These are phyloP conservation scores for Prionace glauca DNA, from an alignment of 2,797 vertebrate species.

Conservation along the genomic window DNA sequence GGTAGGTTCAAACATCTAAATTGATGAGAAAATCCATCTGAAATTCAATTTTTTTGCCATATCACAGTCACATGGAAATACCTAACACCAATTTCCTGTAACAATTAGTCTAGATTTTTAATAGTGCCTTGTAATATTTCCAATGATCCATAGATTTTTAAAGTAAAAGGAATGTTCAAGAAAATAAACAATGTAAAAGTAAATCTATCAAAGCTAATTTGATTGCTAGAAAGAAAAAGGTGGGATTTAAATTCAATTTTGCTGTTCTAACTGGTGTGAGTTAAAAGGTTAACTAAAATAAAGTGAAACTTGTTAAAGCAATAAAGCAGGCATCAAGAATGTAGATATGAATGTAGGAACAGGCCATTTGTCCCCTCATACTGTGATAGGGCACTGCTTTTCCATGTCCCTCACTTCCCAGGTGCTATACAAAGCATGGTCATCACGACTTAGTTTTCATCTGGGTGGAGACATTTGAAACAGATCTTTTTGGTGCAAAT, in stretches of 20 bases:
- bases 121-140: not conserved
- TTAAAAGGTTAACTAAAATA: not conserved
- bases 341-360: not conserved
- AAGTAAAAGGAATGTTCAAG: not conserved
- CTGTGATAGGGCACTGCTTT: no score
- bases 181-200: not conserved
- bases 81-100: not conserved
- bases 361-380: no score
- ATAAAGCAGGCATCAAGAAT: not conserved
- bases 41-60: not conserved
- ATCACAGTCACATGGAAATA: not conserved
- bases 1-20: not conserved
- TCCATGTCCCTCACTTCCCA: no score
- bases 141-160: not conserved
- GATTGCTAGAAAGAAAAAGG: not conserved
- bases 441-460: no score
- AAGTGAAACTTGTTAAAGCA: not conserved
- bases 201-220: not conserved
- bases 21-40: not conserved
- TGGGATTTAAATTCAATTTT: not conserved
- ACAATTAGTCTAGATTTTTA: not conserved
- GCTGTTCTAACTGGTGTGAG: not conserved
- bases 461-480: no score
- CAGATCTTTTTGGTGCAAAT: no score
- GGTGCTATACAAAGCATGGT: no score